phyloP scores from a whole-genome alignment of 2,797 vertebrate species.

The Acanthurus tractus region DNA sequence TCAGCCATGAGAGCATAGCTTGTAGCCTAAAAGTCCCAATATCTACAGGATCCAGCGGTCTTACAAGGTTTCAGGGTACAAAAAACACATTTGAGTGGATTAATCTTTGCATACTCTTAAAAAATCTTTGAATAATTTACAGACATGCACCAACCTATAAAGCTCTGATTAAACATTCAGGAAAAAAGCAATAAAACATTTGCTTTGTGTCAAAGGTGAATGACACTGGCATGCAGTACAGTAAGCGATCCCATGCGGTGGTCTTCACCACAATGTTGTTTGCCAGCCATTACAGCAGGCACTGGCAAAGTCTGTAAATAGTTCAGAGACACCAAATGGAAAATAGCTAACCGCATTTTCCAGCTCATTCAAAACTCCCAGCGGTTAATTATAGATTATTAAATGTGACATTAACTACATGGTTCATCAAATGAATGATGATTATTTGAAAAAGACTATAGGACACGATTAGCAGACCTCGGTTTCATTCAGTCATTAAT shows the following conservation, averaged over 20 bases:
- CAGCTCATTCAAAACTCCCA: conserved; percentile 37
- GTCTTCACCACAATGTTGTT: conserved; percentile 11
- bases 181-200: too few species aligned
- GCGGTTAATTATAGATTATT: conserved; percentile 56
- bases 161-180: too few species aligned
- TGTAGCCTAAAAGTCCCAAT: too few species aligned
- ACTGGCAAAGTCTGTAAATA: conserved; percentile 21
- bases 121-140: too few species aligned
- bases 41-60: too few species aligned
- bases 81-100: neutral
- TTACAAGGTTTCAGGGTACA: too few species aligned
- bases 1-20: too few species aligned
- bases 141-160: too few species aligned
- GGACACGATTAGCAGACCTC: conserved; percentile 42
- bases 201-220: too few species aligned
- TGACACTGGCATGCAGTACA: neutral
- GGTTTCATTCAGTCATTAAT: conserved; percentile 33
- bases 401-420: conserved; percentile 50
- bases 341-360: conserved; percentile 51
- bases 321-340: conserved; percentile 37
- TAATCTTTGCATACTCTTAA: neutral
- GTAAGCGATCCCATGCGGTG: neutral
- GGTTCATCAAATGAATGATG: conserved; percentile 49
- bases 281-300: conserved; percentile 16
- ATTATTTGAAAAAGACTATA: conserved; percentile 55